A percentile compares a stretch with the other conserved stretches of the same genome.
Evolutionary conservation across 2,888 invertebrate species (phyloP).

Genomic region (Automeris io): DNA sequence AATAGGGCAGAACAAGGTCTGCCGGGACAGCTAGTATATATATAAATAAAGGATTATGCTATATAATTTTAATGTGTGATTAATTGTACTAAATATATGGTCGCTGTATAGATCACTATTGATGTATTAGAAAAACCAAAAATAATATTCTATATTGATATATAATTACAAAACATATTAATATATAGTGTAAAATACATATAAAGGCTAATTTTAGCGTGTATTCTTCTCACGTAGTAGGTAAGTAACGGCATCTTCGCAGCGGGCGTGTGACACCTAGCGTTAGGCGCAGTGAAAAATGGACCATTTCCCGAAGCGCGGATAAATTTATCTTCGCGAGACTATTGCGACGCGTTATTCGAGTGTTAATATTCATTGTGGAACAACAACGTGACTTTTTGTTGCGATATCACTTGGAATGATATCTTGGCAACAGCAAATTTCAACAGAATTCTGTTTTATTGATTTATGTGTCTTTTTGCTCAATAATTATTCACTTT

Average conservation of each 20-base stretch:
- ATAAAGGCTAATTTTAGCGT: slow-evolving; percentile 49
- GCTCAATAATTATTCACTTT: too few species aligned
- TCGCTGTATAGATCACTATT: too few species aligned
- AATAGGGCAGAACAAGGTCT: too few species aligned
- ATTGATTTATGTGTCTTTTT: too few species aligned
- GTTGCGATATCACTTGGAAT: slow-evolving; percentile 8
- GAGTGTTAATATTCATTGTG: slow-evolving; percentile 73
- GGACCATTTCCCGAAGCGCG: slow-evolving; percentile 62
- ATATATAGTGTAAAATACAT: slow-evolving; percentile 8
- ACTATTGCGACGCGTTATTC: slow-evolving; percentile 60
- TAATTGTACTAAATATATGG: too few species aligned
- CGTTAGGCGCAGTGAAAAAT: slow-evolving; percentile 74
- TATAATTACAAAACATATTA: too few species aligned
- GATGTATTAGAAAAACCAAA: too few species aligned
- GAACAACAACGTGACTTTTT: slow-evolving; percentile 39
- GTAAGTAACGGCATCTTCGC: slow-evolving; percentile 70
- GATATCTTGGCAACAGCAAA: slow-evolving; percentile 4
- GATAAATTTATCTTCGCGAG: slow-evolving; percentile 72
- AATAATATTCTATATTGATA: too few species aligned
- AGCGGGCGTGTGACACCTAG: slow-evolving; percentile 45
- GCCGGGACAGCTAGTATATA: too few species aligned
- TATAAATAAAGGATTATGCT: too few species aligned
- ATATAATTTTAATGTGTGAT: too few species aligned
- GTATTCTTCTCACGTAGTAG: slow-evolving; percentile 57
- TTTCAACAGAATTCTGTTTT: background rate